Conservation (phyloP, 2,797 vertebrate genomes). For the Scyliorhinus canicula region DNA sequence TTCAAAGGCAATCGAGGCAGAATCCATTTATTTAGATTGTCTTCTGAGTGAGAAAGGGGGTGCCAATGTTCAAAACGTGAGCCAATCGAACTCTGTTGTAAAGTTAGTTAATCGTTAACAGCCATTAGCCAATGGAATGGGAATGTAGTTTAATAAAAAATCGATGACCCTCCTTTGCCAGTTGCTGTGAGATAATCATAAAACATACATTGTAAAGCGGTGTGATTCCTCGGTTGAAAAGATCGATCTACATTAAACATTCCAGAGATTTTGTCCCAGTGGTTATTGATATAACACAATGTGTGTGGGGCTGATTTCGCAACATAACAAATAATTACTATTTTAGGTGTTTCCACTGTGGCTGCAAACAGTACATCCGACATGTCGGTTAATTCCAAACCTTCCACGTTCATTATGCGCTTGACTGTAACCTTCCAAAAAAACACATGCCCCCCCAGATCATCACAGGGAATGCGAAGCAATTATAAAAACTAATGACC, state of each 20-base stretch:
- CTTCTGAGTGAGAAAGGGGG: not conserved
- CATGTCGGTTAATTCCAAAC: not conserved
- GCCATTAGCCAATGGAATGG: not conserved
- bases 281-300: not conserved
- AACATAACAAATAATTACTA: not conserved
- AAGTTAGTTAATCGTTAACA: not conserved
- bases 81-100: not conserved
- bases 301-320: not conserved
- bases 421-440: not conserved
- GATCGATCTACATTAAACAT: not conserved
- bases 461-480: not conserved
- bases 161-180: not conserved
- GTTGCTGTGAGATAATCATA: not conserved
- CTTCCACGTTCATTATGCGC: not conserved
- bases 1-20: not conserved
- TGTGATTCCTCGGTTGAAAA: not conserved
- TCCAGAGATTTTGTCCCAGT: not conserved
- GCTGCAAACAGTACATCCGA: not conserved
- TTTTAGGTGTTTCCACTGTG: not conserved
- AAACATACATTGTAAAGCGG: not conserved
- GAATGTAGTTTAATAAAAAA: constrained; percentile 1
- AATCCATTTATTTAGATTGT: not conserved
- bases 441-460: not conserved
- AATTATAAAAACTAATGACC: not conserved
- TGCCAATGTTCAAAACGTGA: not conserved